Evolutionary conservation across 1,140 invertebrate species (phyloP).

Genomic region (Archegozetes longisetosus): DNA sequence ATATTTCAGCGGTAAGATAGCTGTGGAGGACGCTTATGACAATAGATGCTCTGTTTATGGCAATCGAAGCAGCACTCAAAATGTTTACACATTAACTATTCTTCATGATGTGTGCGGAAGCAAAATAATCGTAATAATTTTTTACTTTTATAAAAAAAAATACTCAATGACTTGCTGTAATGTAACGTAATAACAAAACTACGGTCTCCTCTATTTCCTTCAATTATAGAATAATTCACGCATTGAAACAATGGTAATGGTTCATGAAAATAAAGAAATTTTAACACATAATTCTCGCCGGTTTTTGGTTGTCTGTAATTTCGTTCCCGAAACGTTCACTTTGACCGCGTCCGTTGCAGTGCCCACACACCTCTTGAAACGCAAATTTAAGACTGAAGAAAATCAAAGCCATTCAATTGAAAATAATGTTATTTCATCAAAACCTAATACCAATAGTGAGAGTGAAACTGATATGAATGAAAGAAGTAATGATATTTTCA

Average conservation of each 20-base stretch:
- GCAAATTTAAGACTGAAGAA: slow-evolving; percentile 2
- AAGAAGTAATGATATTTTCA: slow-evolving; percentile 16
- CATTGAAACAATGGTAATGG: slow-evolving; percentile 53
- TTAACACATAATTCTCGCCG: slow-evolving; percentile 58
- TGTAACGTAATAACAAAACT: too few relatives aligned
- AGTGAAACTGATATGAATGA: not conserved
- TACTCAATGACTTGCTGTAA: too few relatives aligned
- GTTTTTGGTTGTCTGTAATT: slow-evolving; percentile 58
- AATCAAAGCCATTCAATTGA: slow-evolving; percentile 7
- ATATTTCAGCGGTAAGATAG: slow-evolving; percentile 52
- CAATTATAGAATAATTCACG: slow-evolving; percentile 37
- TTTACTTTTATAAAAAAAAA: too few relatives aligned
- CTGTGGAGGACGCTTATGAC: slow-evolving; percentile 37
- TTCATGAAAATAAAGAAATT: slow-evolving; percentile 60
- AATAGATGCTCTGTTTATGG: slow-evolving; percentile 29
- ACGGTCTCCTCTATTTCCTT: too few relatives aligned
- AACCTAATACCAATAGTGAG: not conserved
- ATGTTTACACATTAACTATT: slow-evolving; percentile 51
- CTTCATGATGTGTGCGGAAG: slow-evolving; percentile 57
- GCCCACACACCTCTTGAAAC: slow-evolving; percentile 10
- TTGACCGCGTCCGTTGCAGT: slow-evolving; percentile 44
- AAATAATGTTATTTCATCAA: not conserved
- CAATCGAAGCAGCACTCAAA: slow-evolving; percentile 38
- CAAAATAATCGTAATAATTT: slow-evolving; percentile 38
- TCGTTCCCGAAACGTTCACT: slow-evolving; percentile 56